phyloP scores from a whole-genome alignment of 2,888 invertebrate species.

The Psococerastis gibbosa region DNA sequence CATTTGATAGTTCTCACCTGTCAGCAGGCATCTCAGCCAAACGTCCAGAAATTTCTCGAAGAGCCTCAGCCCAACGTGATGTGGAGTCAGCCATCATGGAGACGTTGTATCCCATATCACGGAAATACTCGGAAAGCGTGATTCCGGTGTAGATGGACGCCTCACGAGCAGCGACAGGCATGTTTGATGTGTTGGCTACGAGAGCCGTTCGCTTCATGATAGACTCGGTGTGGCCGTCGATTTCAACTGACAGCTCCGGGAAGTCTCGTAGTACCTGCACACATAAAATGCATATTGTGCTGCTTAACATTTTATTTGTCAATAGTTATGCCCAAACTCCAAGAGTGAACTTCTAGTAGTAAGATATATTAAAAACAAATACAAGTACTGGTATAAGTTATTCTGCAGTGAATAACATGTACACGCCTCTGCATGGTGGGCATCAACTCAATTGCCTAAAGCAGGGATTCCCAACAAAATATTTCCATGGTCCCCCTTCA shows the following conservation, averaged over 20 bases:
- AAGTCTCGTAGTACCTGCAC: slow-evolving; percentile 81
- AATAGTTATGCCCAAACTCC: too few species aligned
- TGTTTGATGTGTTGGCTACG: slow-evolving; percentile 99
- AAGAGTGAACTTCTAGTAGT: too few species aligned
- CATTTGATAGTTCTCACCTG: slow-evolving; percentile 19
- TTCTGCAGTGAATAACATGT: too few species aligned
- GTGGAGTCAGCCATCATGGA: slow-evolving; percentile 99
- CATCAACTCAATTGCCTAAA: too few species aligned
- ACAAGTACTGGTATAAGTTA: too few species aligned
- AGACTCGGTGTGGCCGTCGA: slow-evolving; percentile 89
- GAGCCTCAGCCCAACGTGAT: slow-evolving; percentile 99
- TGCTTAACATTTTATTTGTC: too few species aligned
- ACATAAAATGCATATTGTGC: too few species aligned
- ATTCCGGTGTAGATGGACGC: slow-evolving; percentile 99
- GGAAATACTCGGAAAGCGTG: slow-evolving; percentile 98
- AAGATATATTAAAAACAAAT: too few species aligned
- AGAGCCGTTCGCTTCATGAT: slow-evolving; percentile 99
- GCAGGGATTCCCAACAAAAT: too few species aligned
- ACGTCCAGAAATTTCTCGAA: slow-evolving; percentile 98
- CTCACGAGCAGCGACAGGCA: slow-evolving; percentile 99
- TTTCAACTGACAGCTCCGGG: slow-evolving; percentile 94
- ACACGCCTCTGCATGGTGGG: too few species aligned
- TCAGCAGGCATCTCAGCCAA: slow-evolving; percentile 99
- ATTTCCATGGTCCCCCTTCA: too few species aligned
- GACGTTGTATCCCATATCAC: slow-evolving; percentile 98